Base-by-base conservation (phyloP, 23 tunicate species). In the Diplosoma virens region DNA sequence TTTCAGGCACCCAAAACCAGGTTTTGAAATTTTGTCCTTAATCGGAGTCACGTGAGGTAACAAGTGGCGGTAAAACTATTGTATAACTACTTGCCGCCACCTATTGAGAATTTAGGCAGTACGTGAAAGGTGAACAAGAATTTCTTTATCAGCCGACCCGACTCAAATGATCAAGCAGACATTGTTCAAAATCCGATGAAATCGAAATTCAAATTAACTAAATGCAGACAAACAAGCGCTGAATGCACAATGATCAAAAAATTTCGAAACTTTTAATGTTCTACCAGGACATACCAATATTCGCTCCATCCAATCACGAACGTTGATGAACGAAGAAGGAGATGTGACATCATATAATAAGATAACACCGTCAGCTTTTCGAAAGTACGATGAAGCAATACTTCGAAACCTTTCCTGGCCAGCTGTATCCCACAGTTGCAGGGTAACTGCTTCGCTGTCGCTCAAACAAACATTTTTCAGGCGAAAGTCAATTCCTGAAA, bases 371-470 rank as follows among this genome's bases (percentile, higher is more conserved):
- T 89, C 89, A 17, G 89, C 96, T 30, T 86, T 46, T n/a, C 96
- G 67, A 66, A 89, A 89, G 47, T 89, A 89, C 21, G 86, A 79
- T 58, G 86, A 58, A 21, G 96, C 66, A 11, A 89, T 74, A 59
- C 89, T 83, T 47, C 96, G 77, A 65, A 89, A 89, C 23, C 96
- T 32, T 36, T 89, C 96, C 50, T 89, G 96, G 25, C 96, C 96
- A 1, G 96, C 96, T 27, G 96, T 83, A 81, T 89, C 96, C 96
- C 96, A 89, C 32, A 89, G 53, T 60, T 89, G 96, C 0, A 89
- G 50, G 16, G 89, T 77, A n/a, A 89, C 58, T 5, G 59, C 58
- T 22, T 60, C 77, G 24, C 45, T 68, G 77, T 73, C 79, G 27
- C 59, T 81, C 17, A 89, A 29, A 0, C 37, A 78, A 16, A 89